Evolutionary conservation across 2,888 invertebrate species (phyloP).

Genomic region (Drosophila neonasuta): DNA sequence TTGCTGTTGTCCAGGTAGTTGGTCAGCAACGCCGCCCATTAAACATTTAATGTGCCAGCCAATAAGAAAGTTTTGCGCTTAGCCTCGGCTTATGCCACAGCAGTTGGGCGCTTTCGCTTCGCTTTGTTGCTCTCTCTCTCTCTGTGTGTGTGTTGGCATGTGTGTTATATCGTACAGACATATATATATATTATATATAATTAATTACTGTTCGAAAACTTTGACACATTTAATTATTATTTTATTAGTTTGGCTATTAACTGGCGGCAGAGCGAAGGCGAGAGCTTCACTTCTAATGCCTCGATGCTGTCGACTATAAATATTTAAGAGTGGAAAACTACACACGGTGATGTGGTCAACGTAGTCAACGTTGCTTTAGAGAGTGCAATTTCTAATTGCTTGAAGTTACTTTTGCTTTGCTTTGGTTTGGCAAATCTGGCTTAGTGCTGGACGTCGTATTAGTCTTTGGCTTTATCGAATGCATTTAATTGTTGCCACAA

Average conservation of each 20-base stretch:
- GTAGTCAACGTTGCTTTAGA: constrained; percentile 3
- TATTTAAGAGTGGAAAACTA: constrained; percentile 34
- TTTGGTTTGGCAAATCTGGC: constrained; percentile 30
- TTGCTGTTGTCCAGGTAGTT: constrained; percentile 49
- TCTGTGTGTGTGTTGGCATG: constrained; percentile 21
- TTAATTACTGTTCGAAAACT: constrained; percentile 73
- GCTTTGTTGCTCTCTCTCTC: not conserved
- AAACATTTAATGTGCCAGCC: constrained; percentile 60
- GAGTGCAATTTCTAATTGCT: constrained; percentile 51
- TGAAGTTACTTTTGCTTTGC: constrained; percentile 22
- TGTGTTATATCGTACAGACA: constrained; percentile 20
- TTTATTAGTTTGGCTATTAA: constrained; percentile 70
- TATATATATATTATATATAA: constrained; percentile 67
- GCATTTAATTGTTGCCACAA: constrained; percentile 72
- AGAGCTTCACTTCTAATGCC: constrained; percentile 25
- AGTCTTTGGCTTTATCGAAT: constrained; percentile 40
- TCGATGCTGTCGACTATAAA: constrained; percentile 31
- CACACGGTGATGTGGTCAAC: not conserved
- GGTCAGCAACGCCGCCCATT: constrained; percentile 52
- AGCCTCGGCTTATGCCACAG: constrained; percentile 30
- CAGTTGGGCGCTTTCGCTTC: constrained; percentile 7
- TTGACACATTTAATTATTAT: constrained; percentile 79
- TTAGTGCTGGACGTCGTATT: constrained; percentile 38
- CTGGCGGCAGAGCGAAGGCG: constrained; percentile 36
- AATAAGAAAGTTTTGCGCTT: constrained; percentile 61